phyloP scores from a whole-genome alignment of 2,797 vertebrate species.

The Neosilurus hyrtlii region DNA sequence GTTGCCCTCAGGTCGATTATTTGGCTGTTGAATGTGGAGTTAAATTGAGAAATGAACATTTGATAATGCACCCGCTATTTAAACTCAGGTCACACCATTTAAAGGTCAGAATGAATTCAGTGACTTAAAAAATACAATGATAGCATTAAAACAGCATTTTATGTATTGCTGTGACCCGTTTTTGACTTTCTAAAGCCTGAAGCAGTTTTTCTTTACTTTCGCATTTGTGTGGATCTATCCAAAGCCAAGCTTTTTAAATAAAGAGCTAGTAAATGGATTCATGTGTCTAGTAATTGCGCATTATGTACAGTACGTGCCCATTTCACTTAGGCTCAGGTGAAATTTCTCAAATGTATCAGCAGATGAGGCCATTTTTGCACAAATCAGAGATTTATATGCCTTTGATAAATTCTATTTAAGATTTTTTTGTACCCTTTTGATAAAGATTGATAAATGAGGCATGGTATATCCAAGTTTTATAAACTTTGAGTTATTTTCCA shows the following conservation, averaged over 20 bases:
- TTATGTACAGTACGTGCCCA: conserved; percentile 26
- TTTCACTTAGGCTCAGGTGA: conserved; percentile 43
- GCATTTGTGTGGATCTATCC: not conserved
- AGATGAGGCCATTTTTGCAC: conserved; percentile 35
- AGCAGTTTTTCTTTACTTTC: conserved; percentile 1
- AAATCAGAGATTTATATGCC: conserved; percentile 44
- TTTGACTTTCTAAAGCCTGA: not conserved
- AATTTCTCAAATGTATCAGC: conserved; percentile 38
- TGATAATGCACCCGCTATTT: conserved; percentile 6
- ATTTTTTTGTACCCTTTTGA: conserved; percentile 33
- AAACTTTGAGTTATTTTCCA: conserved; percentile 14
- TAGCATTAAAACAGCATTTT: not conserved
- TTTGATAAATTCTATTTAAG: conserved; percentile 44
- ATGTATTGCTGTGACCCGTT: not conserved
- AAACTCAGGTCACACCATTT: conserved; percentile 35
- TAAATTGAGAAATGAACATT: not conserved
- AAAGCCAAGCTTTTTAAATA: conserved; percentile 28
- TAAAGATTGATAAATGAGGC: conserved; percentile 38
- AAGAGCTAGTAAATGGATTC: conserved; percentile 27
- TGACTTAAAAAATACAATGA: conserved; percentile 1
- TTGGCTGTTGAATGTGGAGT: not conserved
- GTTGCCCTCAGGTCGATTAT: not conserved
- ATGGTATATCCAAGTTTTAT: conserved; percentile 31
- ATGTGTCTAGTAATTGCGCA: conserved; percentile 25
- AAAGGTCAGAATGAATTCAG: conserved; percentile 11